Evolutionary conservation across 1,140 invertebrate genomes (phyloP), one percentile per base, ranked within the genome.

Genomic region (Sitobion miscanthi): DNA sequence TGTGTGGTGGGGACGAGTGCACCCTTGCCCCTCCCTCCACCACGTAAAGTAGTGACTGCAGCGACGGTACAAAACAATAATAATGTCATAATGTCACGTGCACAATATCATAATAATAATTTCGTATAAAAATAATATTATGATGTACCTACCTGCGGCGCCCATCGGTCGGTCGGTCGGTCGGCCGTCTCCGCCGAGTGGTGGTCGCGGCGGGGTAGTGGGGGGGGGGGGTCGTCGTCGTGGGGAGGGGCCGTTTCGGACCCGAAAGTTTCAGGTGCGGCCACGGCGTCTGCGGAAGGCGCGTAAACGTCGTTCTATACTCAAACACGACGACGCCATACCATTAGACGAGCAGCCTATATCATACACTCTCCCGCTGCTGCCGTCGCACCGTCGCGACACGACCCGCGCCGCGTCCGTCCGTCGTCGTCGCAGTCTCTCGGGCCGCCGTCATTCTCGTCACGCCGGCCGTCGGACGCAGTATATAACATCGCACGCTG

Each of bases 381-480:
- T n/a, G 77, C 20, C 35, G 14, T 38, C 23, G 82, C 82, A 83
- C 82, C 62, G 62, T 23, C 82, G 30, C 86, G 86, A 87, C 62
- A 69, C 86, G 85, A 47, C 45, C 23, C 38, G 25, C 45, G 83
- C n/a, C 82, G 82, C n/a, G n/a, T 83, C 38, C 21, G 38, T 85
- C 83, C 83, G 23, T 45, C 42, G 62, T 42, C 42, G 42, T 77
- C 62, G 62, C 62, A n/a, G 62, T 77, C 62, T 77, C 62, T 77
- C 62, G 62, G 62, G 23, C 83, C 38, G 45, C 83, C 38, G 45
- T 86, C 87, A 89, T 21, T 89, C 87, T 89, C 87, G 87, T 89
- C 87, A 89, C 87, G 87, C 47, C 87, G 87, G 47, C 47, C 87
- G 87, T 54, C 87, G 45, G 86, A 30, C 86, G 86, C 86, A n/a